Base-by-base conservation (phyloP, 92 coral and sea anemone species). In the Umimayanthus kanabou region DNA sequence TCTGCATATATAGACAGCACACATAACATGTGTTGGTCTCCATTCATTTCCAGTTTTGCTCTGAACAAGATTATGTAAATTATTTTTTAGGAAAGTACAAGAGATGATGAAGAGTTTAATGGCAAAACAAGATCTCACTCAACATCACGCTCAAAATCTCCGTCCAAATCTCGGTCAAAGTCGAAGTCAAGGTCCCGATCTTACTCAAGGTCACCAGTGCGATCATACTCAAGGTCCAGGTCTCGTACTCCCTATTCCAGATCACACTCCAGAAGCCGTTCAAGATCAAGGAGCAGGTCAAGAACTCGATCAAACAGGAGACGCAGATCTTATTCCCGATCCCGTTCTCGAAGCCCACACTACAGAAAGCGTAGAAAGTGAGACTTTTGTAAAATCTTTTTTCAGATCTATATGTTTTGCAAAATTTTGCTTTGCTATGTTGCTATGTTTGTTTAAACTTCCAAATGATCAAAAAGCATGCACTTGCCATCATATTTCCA, bases 311-410 rank as follows among this genome's bases (percentile, higher is more conserved):
- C 93, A 0, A 88, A 80, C 45, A 92, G 77, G 47, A 88, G 79
- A 72, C 80, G 89, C 88, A 90, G 91, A 53, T 92, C 90, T 45
- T 92, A 90, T 80, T 92, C 99, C 83, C 91, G 94, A 42, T 96
- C 98, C 66, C 94, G 94, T 13, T 96, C 99, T 42, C 94, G 94
- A 81, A 96, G 98, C 87, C 99, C 99, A n/a, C 88, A 96, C 84
- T 90, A 91, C 90, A 89, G 81, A 71, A 87, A 92, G 58, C 93
- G 91, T 75, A 93, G 72, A 85, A 90, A 85, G 95, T 90, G 73
- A 37, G 45, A n/a, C 14, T 45, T 16, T 43, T 47, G 18, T 80
- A 6, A 1, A 55, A 0, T 79, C 28, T 0, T 47, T 33, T 47
- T 49, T 11, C 23, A 22, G 18, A 7, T 33, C 75, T 5, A 11